Evolutionary conservation across 2,888 invertebrate species (phyloP).

Genomic region (Baccha elongata): DNA sequence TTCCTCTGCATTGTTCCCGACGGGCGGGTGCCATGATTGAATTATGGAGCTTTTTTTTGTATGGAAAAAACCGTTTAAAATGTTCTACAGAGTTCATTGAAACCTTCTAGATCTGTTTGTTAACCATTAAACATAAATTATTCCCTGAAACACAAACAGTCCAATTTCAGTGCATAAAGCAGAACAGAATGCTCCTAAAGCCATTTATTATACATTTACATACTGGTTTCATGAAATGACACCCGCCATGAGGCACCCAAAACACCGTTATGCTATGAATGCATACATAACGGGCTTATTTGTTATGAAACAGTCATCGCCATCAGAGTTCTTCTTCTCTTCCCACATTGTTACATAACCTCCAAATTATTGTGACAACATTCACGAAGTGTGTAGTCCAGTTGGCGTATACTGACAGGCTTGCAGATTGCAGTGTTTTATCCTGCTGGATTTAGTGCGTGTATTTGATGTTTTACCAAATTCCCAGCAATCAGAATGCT

Average conservation of each 20-base stretch:
- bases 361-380: constrained; percentile 29
- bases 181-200: constrained; percentile 3
- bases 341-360: background rate
- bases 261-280: constrained; percentile 30
- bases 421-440: background rate
- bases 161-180: constrained; percentile 6
- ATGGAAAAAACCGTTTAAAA: constrained; percentile 42
- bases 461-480: constrained; percentile 36
- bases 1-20: constrained; percentile 20
- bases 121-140: constrained; percentile 50
- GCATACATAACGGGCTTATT: constrained; percentile 56
- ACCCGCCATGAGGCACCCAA: constrained; percentile 50
- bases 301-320: constrained; percentile 46
- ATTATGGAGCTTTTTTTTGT: constrained; percentile 42
- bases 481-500: constrained; percentile 44
- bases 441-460: constrained; percentile 25
- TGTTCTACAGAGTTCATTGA: constrained; percentile 32
- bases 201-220: constrained; percentile 47
- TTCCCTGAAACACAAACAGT: constrained; percentile 2
- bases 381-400: constrained; percentile 7
- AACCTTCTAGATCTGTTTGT: constrained; percentile 12
- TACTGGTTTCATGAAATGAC: constrained; percentile 35
- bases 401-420: background rate
- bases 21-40: constrained; percentile 39
- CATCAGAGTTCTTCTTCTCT: background rate